These are phyloP conservation scores for Carapus acus DNA, from an alignment of 2,797 vertebrate genomes.

Conservation along the genomic window DNA sequence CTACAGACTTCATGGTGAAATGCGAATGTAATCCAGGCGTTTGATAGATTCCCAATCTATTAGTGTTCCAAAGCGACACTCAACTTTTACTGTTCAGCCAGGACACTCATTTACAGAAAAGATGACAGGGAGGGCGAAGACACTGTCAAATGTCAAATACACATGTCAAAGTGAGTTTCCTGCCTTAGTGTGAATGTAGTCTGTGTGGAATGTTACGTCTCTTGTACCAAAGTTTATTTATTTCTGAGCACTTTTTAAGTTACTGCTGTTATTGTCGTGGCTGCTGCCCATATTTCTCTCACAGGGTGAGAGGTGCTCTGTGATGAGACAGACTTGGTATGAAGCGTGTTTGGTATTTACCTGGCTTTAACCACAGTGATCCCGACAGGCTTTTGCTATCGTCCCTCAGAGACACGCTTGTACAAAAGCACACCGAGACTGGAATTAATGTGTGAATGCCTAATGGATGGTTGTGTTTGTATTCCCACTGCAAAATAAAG, in stretches of 20 bases:
- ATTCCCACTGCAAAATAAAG: slow-evolving; percentile 71
- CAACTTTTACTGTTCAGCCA: no score
- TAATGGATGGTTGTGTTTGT: slow-evolving; percentile 61
- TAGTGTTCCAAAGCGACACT: no score
- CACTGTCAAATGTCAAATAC: no score
- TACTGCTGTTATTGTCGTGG: slow-evolving; percentile 4
- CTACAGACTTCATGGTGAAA: no score
- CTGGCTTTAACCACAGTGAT: slow-evolving; percentile 61
- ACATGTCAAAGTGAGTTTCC: neutral
- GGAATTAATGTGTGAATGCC: slow-evolving; percentile 61
- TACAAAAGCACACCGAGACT: slow-evolving; percentile 56
- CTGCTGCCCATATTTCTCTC: slow-evolving; percentile 40
- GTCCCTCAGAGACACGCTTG: slow-evolving; percentile 53
- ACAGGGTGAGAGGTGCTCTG: slow-evolving; percentile 22
- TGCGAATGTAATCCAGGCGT: no score
- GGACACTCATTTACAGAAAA: no score
- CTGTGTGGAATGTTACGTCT: slow-evolving; percentile 42
- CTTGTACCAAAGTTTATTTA: slow-evolving; percentile 46
- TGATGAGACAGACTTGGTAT: slow-evolving; percentile 8
- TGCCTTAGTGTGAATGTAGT: slow-evolving; percentile 41
- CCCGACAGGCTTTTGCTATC: slow-evolving; percentile 57
- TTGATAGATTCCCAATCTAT: no score
- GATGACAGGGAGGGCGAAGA: no score
- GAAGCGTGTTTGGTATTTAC: slow-evolving; percentile 42
- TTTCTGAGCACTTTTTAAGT: slow-evolving; percentile 20